A percentile compares a stretch with the other conserved stretches of the same genome.
Evolutionary conservation across 35 echinoderm and acorn worm genomes (phyloP).

Genomic region (Apostichopus californicus): DNA sequence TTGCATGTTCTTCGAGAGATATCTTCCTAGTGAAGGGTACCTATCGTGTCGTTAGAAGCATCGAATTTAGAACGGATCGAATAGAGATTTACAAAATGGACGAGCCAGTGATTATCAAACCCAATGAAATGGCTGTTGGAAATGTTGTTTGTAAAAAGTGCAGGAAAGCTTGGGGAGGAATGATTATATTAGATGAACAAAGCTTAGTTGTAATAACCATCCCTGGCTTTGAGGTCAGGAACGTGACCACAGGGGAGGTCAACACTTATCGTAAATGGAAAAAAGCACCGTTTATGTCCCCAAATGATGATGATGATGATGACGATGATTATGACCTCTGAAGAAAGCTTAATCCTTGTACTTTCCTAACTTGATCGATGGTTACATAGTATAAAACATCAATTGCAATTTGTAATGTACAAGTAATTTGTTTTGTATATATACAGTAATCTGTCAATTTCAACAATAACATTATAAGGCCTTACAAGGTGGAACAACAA

Average conservation of each 20-base stretch:
- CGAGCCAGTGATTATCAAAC: background rate
- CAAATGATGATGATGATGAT: slow-evolving; percentile 19
- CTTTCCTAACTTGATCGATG: too few species aligned
- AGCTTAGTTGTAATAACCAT: slow-evolving; percentile 20
- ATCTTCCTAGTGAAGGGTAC: slow-evolving; percentile 18
- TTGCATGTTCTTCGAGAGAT: slow-evolving; percentile 14
- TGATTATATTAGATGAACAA: slow-evolving; percentile 20
- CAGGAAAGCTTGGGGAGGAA: slow-evolving; percentile 13
- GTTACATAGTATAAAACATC: too few species aligned
- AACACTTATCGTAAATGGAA: slow-evolving; percentile 6
- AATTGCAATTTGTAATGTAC: too few species aligned
- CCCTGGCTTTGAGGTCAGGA: slow-evolving; percentile 10
- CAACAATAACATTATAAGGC: too few species aligned
- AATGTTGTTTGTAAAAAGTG: slow-evolving; percentile 15
- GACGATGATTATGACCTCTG: too few species aligned
- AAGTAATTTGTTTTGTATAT: too few species aligned
- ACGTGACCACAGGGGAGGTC: background rate
- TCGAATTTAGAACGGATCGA: background rate
- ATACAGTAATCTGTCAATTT: too few species aligned
- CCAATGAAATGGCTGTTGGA: slow-evolving; percentile 39
- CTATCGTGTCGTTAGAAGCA: slow-evolving; percentile 17
- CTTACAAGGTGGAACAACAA: too few species aligned
- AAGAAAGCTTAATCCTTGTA: too few species aligned
- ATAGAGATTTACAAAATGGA: slow-evolving; percentile 15
- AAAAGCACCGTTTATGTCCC: slow-evolving; percentile 6